Evolutionary conservation across 2,888 invertebrate species (phyloP), one percentile per base, ranked within the genome.

Genomic region (Pseudococcus longispinus): DNA sequence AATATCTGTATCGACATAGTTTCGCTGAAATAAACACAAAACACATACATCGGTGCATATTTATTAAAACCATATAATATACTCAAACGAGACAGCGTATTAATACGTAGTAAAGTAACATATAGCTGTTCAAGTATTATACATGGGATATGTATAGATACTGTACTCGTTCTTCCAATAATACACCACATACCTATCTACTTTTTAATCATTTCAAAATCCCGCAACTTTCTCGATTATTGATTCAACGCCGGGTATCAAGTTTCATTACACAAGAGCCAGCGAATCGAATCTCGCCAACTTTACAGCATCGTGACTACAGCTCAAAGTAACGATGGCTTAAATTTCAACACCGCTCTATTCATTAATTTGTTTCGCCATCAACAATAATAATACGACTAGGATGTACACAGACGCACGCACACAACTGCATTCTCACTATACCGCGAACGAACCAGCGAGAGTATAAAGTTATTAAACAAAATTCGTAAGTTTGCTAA

Each of bases 1-100:
- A 99, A 98, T 89, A 95, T 94, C 88, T 95, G 94, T 5, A 97
- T 94, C 23, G 97, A 96, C 93, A 98, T 94, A 1, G 98, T 98
- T 92, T 98, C 98, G 91, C 97, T 97, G 83, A 60, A 60, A 60
- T 9, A 70, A 91, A 89, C 93, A 92, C 89, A 88, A 87, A 86
- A 15, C 85, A 26, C 32, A 70, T n/a, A n/a, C 32, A 37, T 37
- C 37, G 37, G 60, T 8, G 20, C 70, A 32, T 70, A 32, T 70
- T 6, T 29, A 70, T 26, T 70, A 70, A 23, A 60, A 60, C 11
- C 87, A 87, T 87, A 88, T 37, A 37, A 37, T 37, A 82, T 84
- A 88, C 88, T 84, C 51, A 88, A 13, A 37, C 44, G 18, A 51
- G n/a, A 37, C 37, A 8, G 2, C 9, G 2, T 4, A 37, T 37